Percentiles rank a stretch among this genome's conserved stretches.
phyloP scores from a whole-genome alignment of 2,113 vertebrate species.

The Pseudopipra pipra region DNA sequence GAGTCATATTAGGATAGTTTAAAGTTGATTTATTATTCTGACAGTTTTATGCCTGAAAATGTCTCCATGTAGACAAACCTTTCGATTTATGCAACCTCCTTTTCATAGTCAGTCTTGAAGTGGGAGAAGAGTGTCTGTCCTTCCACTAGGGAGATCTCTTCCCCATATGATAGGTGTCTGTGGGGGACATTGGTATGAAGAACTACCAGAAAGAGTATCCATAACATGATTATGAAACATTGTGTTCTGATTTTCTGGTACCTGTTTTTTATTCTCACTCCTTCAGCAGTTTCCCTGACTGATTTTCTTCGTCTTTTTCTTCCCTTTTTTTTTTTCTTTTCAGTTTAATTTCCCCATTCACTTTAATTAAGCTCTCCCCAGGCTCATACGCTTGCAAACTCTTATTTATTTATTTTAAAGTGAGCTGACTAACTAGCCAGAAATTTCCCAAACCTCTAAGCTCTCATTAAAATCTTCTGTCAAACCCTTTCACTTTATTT shows the following conservation, averaged over 20 bases:
- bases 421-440: conserved; percentile 8
- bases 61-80: neutral
- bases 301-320: neutral
- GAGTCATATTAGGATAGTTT: neutral
- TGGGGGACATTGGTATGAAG: neutral
- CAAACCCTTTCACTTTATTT: neutral
- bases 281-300: neutral
- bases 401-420: conserved; percentile 51
- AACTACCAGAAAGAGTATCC: neutral
- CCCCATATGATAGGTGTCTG: neutral
- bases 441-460: conserved; percentile 27
- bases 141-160: neutral
- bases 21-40: neutral
- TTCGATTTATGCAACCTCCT: neutral
- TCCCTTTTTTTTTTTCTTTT: neutral
- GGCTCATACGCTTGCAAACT: neutral
- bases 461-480: conserved; percentile 35
- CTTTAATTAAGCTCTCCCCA: conserved; percentile 14
- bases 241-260: neutral
- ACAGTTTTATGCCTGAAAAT: neutral
- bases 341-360: neutral
- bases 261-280: neutral
- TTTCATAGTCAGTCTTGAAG: neutral
- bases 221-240: neutral
- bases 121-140: neutral